These are phyloP conservation scores for Channallabes apus DNA, from an alignment of 2,797 vertebrate genomes.

Conservation along the genomic window DNA sequence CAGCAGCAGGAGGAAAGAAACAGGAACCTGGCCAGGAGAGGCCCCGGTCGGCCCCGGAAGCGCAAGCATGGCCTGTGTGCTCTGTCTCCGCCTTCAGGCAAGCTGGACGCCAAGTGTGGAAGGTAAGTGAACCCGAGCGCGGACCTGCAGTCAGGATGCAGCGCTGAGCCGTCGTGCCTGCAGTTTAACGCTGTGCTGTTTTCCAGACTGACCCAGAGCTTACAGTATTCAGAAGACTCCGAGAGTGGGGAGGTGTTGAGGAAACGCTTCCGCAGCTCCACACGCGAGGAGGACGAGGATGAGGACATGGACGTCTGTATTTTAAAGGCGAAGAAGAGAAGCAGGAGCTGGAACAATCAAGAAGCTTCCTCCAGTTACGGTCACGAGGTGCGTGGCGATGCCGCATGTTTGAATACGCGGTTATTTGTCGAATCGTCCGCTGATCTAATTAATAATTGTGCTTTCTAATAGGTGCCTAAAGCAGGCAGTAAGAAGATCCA, in stretches of 20 bases:
- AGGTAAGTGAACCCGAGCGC: constrained; percentile 81
- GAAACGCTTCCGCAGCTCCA: constrained; percentile 81
- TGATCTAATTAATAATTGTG: not conserved
- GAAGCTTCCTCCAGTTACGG: constrained; percentile 79
- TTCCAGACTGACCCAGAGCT: constrained; percentile 78
- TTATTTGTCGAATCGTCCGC: not conserved
- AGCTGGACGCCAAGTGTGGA: constrained; percentile 85
- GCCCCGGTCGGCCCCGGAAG: constrained; percentile 94
- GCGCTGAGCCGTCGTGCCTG: not conserved
- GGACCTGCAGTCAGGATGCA: not conserved
- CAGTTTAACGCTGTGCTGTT: constrained; percentile 34
- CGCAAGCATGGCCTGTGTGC: constrained; percentile 83
- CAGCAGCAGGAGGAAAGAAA: constrained; percentile 87
- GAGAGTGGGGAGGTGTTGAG: constrained; percentile 85
- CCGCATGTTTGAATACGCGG: not conserved
- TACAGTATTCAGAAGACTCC: constrained; percentile 88
- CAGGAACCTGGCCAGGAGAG: constrained; percentile 87
- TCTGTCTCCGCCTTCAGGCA: constrained; percentile 82
- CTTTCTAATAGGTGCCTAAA: constrained; percentile 71
- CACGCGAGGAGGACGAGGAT: constrained; percentile 81
- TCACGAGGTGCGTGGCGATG: constrained; percentile 79
- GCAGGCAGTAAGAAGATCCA: constrained; percentile 80
- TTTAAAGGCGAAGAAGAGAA: constrained; percentile 80
- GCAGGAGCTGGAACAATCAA: constrained; percentile 83
- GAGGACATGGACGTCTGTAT: constrained; percentile 70